Percentiles rank a stretch among this genome's conserved stretches.
These are phyloP conservation scores for Thyatira batis DNA, from an alignment of 2,888 invertebrate species.

Conservation along the genomic window DNA sequence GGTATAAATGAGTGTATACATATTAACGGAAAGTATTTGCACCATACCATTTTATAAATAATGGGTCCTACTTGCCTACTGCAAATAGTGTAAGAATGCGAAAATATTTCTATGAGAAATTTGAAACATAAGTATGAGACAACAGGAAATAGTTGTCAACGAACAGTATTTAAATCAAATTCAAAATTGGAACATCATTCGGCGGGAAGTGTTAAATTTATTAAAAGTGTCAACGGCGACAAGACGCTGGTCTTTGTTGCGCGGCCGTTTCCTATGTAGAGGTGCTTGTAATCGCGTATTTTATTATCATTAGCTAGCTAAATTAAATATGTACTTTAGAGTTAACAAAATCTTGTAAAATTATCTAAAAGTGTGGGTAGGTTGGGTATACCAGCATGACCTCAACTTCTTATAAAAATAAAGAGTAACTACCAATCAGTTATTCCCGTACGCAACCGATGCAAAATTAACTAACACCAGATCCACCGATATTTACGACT, in stretches of 20 bases:
- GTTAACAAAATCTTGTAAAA: neutral
- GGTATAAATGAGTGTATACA: too few species aligned
- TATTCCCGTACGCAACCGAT: conserved; percentile 41
- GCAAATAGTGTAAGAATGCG: conserved; percentile 43
- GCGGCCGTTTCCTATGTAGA: conserved; percentile 45
- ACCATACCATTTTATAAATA: too few species aligned
- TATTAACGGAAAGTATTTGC: too few species aligned
- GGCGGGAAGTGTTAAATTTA: conserved; percentile 75
- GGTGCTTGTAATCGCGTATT: conserved; percentile 30
- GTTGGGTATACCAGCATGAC: conserved; percentile 40
- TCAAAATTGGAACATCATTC: conserved; percentile 79
- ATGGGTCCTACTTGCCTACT: too few species aligned
- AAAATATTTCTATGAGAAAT: conserved; percentile 55
- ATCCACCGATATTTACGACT: conserved; percentile 70
- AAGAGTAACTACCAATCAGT: conserved; percentile 39
- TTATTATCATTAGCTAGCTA: neutral
- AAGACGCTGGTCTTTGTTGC: conserved; percentile 53
- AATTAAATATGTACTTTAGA: neutral
- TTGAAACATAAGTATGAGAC: conserved; percentile 56
- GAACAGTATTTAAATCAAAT: conserved; percentile 73
- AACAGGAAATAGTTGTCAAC: conserved; percentile 76
- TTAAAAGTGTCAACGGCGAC: conserved; percentile 51
- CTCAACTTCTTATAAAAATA: conserved; percentile 63
- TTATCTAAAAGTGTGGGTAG: neutral
- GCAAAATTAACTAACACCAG: conserved; percentile 52